A percentile compares a stretch with the other conserved stretches of the same genome.
phyloP scores from a whole-genome alignment of 2,113 vertebrate species.

The Ifrita kowaldi region DNA sequence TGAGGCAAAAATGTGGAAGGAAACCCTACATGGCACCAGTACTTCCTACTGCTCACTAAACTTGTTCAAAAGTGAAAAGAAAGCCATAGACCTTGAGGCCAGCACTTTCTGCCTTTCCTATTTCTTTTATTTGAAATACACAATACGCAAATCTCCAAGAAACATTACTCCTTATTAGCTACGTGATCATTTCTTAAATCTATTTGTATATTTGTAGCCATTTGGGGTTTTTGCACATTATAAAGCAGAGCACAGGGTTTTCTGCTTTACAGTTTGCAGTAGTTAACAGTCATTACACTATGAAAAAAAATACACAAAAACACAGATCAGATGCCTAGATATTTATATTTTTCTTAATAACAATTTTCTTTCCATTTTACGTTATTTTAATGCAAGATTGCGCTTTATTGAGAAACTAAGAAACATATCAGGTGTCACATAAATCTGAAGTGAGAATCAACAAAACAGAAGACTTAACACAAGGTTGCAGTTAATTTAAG shows the following conservation, averaged over 20 bases:
- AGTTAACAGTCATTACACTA: background rate
- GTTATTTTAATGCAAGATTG: background rate
- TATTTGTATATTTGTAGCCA: background rate
- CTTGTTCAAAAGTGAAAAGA: background rate
- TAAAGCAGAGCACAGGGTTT: background rate
- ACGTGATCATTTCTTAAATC: background rate
- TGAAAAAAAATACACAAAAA: background rate
- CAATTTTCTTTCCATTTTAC: background rate
- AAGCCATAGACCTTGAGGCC: background rate
- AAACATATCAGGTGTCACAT: background rate
- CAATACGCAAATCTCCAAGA: background rate
- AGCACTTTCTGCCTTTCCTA: background rate
- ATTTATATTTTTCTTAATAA: background rate
- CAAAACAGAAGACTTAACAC: background rate
- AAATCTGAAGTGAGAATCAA: constrained; percentile 7
- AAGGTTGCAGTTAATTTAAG: constrained; percentile 12
- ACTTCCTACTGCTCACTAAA: background rate
- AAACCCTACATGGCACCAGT: background rate
- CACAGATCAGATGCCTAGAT: background rate
- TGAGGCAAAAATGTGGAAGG: background rate
- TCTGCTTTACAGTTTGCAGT: background rate
- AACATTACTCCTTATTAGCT: background rate
- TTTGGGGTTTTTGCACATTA: background rate
- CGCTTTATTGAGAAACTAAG: background rate
- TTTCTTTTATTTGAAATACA: background rate